phyloP scores from a whole-genome alignment of 2,888 invertebrate species.

The Cheilosia scutellata region DNA sequence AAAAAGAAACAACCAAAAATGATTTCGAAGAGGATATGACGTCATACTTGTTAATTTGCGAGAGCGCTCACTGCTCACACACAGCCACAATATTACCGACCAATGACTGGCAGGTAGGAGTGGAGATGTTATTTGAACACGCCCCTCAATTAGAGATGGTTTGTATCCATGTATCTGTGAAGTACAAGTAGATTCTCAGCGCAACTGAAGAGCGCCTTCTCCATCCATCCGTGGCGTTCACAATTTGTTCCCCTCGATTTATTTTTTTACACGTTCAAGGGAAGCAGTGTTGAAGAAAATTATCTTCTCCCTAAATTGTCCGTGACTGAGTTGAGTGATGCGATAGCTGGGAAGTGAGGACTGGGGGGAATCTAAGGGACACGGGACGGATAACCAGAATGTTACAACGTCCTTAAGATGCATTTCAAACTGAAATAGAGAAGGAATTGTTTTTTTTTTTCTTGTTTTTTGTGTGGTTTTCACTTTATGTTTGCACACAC shows the following conservation, averaged over 20 bases:
- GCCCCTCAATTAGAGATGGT: conserved; percentile 7
- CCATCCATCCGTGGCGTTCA: conserved; percentile 67
- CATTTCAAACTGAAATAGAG: conserved; percentile 32
- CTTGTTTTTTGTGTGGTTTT: neutral
- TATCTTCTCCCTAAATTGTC: conserved; percentile 56
- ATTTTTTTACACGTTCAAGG: conserved; percentile 24
- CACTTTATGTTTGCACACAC: conserved; percentile 11
- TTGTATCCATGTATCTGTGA: conserved; percentile 18
- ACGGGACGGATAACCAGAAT: conserved; percentile 37
- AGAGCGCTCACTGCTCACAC: conserved; percentile 12
- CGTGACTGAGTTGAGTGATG: conserved; percentile 19
- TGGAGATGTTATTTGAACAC: conserved; percentile 4
- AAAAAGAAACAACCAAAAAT: conserved; percentile 32
- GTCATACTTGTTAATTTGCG: conserved; percentile 32
- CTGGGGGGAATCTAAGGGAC: neutral
- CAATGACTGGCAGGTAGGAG: conserved; percentile 40
- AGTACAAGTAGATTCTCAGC: conserved; percentile 38
- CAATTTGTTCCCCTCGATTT: conserved; percentile 69
- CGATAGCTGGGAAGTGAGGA: neutral
- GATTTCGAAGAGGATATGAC: conserved; percentile 45
- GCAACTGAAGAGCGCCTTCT: conserved; percentile 47
- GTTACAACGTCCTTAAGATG: conserved; percentile 57
- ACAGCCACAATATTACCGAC: conserved; percentile 14
- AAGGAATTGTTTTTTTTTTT: conserved; percentile 6
- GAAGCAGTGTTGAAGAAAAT: conserved; percentile 26